Conservation (phyloP, 2,113 vertebrate species). For the Morone chrysops region DNA sequence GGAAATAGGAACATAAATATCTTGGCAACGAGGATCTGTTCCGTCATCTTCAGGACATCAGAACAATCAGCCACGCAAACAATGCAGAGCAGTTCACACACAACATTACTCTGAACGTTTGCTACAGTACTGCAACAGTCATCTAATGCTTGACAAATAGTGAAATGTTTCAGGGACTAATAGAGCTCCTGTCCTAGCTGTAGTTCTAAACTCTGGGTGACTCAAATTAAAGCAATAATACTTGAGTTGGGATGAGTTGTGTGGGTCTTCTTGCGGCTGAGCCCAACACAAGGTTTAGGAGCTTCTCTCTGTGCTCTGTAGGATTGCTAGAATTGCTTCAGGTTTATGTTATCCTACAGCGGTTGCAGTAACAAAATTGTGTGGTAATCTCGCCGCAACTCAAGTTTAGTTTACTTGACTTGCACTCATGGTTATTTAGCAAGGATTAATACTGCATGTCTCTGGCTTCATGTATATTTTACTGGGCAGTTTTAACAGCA, state of each 20-base stretch:
- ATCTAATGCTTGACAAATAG: slow-evolving; percentile 45
- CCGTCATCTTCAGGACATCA: slow-evolving; percentile 60
- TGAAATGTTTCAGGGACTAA: slow-evolving; percentile 41
- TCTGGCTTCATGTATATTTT: slow-evolving; percentile 50
- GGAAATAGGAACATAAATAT: slow-evolving; percentile 23
- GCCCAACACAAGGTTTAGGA: background rate
- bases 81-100: slow-evolving; percentile 45
- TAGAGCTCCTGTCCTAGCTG: background rate
- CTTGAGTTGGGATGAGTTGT: background rate
- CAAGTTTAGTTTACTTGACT: slow-evolving; percentile 17
- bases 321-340: slow-evolving; percentile 3
- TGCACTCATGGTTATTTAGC: slow-evolving; percentile 19
- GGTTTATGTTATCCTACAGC: slow-evolving; percentile 9
- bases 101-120: slow-evolving; percentile 31
- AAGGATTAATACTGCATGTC: slow-evolving; percentile 38
- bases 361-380: background rate
- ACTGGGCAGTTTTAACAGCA: slow-evolving; percentile 22
- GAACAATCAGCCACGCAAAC: slow-evolving; percentile 58
- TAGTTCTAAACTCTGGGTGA: slow-evolving; percentile 1
- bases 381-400: slow-evolving; percentile 3
- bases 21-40: slow-evolving; percentile 57
- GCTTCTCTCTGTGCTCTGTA: background rate
- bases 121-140: slow-evolving; percentile 19
- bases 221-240: slow-evolving; percentile 16
- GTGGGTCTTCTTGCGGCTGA: slow-evolving; percentile 12